phyloP scores from a whole-genome alignment of 1,140 invertebrate genomes.

The Aphelenchoides avenae region DNA sequence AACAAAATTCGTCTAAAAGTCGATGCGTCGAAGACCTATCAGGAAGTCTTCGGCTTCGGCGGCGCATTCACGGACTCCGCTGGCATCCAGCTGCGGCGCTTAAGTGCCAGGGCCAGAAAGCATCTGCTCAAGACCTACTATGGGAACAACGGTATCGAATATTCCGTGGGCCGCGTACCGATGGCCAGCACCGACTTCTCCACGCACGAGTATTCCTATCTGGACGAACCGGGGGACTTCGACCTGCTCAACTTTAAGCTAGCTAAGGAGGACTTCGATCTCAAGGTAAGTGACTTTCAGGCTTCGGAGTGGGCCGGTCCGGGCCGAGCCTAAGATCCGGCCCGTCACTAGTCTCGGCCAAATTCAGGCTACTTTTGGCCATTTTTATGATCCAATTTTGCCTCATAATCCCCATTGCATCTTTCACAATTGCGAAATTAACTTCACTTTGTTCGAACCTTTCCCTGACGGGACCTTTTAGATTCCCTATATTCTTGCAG shows the following conservation, averaged over 20 bases:
- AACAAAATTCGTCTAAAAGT: no score
- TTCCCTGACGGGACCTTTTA: conserved; percentile 56
- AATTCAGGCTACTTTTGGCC: no score
- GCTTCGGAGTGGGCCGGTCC: conserved; percentile 7
- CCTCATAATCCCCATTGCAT: no score
- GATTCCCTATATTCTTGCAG: conserved; percentile 69
- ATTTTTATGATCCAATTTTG: no score
- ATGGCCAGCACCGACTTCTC: conserved; percentile 80
- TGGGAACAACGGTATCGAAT: conserved; percentile 64
- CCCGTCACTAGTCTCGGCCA: no score
- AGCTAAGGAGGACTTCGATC: conserved; percentile 69
- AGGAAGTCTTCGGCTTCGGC: conserved; percentile 17
- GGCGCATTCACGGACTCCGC: conserved; percentile 62
- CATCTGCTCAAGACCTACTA: background rate
- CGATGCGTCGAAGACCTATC: background rate
- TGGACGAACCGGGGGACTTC: conserved; percentile 66
- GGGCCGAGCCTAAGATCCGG: no score
- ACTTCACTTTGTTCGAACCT: no score
- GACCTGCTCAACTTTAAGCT: conserved; percentile 69
- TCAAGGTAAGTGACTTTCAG: conserved; percentile 58
- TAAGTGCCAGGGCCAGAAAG: background rate
- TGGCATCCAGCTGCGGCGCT: conserved; percentile 53
- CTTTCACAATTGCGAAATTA: no score
- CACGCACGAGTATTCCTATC: conserved; percentile 68
- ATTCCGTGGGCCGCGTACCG: conserved; percentile 72